Evolutionary conservation across 2,113 vertebrate genomes (phyloP), one percentile per base, ranked within the genome.

Genomic region (Limnothrissa miodon): DNA sequence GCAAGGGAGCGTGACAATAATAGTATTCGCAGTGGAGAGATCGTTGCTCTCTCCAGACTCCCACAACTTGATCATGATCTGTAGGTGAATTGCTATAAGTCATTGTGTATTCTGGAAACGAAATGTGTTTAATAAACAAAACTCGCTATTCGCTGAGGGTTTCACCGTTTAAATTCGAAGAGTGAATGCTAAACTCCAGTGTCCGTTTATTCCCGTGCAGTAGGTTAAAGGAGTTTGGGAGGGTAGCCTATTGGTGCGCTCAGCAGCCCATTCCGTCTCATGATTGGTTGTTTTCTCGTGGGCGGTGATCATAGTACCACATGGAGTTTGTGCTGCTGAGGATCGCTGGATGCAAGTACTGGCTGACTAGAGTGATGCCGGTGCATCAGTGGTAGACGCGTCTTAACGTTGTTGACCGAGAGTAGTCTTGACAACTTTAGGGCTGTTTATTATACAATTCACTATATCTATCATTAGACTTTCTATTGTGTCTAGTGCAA

Each of bases 291-390:
- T 92, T n/a, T 82, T 29, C 70, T 44, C 81, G 83, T 80, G 70
- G 89, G 92, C 87, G 92, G 87, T 1, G 79, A 89, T 78, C 11
- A 19, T 33, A 23, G 85, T 81, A 84, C 90, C 92, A 92, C 93
- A 91, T 92, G 92, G 92, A 90, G 86, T 45, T 25, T 42, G 86
- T 78, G 81, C 84, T 87, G 85, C 83, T 86, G 86, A 39, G 87
- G 81, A 80, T 83, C 88, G 53, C 81, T 80, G 82, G 86, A 90
- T 85, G 86, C 83, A 81, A 82, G 82, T 81, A 44, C 80, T 84
- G 83, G 80, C 48, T 81, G 85, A 83, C 70, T 82, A 87, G 33
- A 87, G 62, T 86, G 87, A 88, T 89, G 89, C 90, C 89, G 87
- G 82, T 85, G 44, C 78, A 85, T 83, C 81, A 81, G 45, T 78